Evolutionary conservation across 2,888 invertebrate genomes (phyloP).

Genomic region (Scelioninae gen. 2): DNA sequence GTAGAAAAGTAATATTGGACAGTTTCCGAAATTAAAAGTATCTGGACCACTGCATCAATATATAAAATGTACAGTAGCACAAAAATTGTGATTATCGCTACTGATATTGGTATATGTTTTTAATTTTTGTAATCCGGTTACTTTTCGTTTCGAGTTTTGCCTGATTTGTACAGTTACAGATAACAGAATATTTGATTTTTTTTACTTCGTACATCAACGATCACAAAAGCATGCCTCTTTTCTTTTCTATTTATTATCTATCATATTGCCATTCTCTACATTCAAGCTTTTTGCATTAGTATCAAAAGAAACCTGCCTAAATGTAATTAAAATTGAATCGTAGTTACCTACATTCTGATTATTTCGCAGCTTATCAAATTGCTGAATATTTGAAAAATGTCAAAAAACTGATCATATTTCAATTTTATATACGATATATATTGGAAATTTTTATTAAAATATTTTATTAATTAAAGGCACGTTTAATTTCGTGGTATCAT

Average conservation of each 20-base stretch:
- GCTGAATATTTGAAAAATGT: not conserved
- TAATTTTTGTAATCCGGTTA: conserved; percentile 45
- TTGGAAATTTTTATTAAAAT: no score
- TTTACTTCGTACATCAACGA: conserved; percentile 37
- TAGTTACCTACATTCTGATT: not conserved
- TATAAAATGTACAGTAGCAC: conserved; percentile 11
- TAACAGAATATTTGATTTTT: conserved; percentile 36
- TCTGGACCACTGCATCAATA: conserved; percentile 49
- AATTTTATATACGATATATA: no score
- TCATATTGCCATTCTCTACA: conserved; percentile 43
- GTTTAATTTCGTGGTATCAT: not conserved
- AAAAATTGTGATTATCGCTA: not conserved
- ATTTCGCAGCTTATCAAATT: conserved; percentile 3
- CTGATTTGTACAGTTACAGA: conserved; percentile 32
- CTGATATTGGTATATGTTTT: conserved; percentile 17
- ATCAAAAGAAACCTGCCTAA: conserved; percentile 22
- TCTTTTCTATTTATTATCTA: conserved; percentile 38
- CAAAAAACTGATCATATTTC: no score
- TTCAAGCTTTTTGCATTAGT: conserved; percentile 41
- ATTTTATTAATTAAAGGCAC: conserved; percentile 8
- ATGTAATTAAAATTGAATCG: no score
- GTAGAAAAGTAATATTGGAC: conserved; percentile 46
- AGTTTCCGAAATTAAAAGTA: conserved; percentile 54
- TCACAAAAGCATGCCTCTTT: conserved; percentile 53
- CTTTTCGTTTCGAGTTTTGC: conserved; percentile 53